Base-by-base conservation (phyloP, 2,797 vertebrate species). In the Octomys mimax region DNA sequence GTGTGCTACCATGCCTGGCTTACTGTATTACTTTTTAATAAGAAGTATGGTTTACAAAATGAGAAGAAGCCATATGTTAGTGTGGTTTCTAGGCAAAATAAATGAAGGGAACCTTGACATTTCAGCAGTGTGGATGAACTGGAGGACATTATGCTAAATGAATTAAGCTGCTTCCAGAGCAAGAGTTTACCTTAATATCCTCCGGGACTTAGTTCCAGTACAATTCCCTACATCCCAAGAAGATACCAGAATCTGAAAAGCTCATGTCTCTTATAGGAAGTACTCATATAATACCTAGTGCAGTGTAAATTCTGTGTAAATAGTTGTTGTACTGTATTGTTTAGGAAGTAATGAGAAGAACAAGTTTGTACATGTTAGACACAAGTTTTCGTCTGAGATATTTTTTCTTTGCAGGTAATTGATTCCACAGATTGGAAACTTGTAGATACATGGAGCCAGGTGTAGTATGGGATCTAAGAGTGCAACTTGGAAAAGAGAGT, bases 41-140 rank as follows among this genome's bases (percentile, higher is more conserved):
- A 87, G 92, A 78, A 86, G 80, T 66, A 66, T 66, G 64, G 28
- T 33, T 66, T 66, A 66, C 64, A 66, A 66, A 66, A 92, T 33
- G 82, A 97, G 82, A 96, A 57, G 87, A 96, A 49, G 68, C 92
- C 95, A 71, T 82, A 46, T 39, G 54, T 89, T 73, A 42, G 16
- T 78, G 14, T 39, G 71, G 21, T 97, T 92, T 92, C 3, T 6
- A 95, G 92, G 84, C 83, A 93, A 14, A 33, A n/a, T 71, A n/a
- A 79, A 22, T 49, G 28, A 79, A 79, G 49, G 77, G 52, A 79
- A 54, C 52, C 31, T n/a, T 79, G 31, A 31, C 9, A n/a, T 79
- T 79, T 79, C 31, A 54, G 1, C 49, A 52, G 8, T 54, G 49
- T 79, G 31, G 77, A 54, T 31, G 31, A n/a, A 68, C 66, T 33